Evolutionary conservation across 2,888 invertebrate species (phyloP).

Genomic region (Slavum lentiscoides): DNA sequence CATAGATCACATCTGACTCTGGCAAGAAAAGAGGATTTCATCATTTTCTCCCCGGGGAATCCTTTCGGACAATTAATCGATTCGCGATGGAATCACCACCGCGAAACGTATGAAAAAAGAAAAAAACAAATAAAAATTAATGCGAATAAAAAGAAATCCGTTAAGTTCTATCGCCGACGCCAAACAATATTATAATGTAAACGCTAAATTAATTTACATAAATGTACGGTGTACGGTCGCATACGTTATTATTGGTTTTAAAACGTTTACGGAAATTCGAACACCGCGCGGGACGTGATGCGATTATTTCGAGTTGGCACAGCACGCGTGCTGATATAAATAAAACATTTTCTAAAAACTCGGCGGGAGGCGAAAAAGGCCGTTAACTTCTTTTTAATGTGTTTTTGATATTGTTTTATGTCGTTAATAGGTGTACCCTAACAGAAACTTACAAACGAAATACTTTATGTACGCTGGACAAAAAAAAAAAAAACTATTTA

Average conservation of each 20-base stretch:
- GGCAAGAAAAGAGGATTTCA: too few relatives aligned
- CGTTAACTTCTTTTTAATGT: constrained; percentile 27
- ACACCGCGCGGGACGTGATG: background rate
- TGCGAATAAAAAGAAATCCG: too few relatives aligned
- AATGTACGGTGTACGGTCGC: background rate
- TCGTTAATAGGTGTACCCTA: background rate
- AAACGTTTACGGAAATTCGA: background rate
- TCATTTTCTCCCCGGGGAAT: too few relatives aligned
- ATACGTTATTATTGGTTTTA: background rate
- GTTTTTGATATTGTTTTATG: constrained; percentile 25
- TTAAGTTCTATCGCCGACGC: too few relatives aligned
- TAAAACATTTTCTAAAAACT: background rate
- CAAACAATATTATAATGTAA: background rate
- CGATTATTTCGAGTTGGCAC: background rate
- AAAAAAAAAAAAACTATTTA: too few relatives aligned
- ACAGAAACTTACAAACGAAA: background rate
- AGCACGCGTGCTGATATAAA: too few relatives aligned
- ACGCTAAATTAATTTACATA: constrained; percentile 13
- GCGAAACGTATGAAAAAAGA: too few relatives aligned
- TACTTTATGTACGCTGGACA: background rate
- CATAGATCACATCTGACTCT: too few relatives aligned
- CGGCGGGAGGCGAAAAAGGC: background rate
- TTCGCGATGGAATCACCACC: too few relatives aligned
- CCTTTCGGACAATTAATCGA: too few relatives aligned
- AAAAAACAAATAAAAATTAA: too few relatives aligned